Conservation (phyloP, 1,140 invertebrate species). For the Aphaenogaster rudis region DNA sequence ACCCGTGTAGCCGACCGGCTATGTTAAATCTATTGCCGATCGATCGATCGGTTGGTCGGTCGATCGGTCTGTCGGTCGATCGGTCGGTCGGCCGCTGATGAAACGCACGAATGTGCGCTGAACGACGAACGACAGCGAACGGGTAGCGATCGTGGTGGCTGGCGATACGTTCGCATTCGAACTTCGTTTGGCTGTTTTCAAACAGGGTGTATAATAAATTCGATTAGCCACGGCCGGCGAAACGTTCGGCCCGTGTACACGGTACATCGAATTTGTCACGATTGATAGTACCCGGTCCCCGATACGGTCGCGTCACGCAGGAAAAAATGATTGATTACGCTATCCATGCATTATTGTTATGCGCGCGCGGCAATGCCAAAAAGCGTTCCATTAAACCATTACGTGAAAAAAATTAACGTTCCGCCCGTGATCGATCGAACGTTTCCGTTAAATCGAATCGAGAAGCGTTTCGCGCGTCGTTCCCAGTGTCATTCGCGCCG, state of each 20-base stretch:
- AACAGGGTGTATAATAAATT: constrained; percentile 77
- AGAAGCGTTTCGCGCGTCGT: constrained; percentile 49
- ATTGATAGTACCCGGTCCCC: constrained; percentile 68
- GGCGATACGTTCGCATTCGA: constrained; percentile 4
- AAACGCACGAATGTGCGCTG: background rate
- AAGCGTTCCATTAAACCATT: constrained; percentile 72
- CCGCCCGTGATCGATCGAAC: constrained; percentile 25
- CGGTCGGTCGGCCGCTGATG: constrained; percentile 13
- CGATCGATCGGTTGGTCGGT: constrained; percentile 21
- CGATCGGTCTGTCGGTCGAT: background rate
- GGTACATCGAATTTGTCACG: constrained; percentile 75
- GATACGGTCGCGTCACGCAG: constrained; percentile 69
- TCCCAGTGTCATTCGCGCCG: constrained; percentile 14
- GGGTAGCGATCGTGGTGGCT: constrained; percentile 25
- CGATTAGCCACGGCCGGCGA: constrained; percentile 70
- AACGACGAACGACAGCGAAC: constrained; percentile 15
- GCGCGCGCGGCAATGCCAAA: constrained; percentile 42
- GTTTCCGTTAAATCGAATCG: constrained; percentile 58
- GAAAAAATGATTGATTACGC: constrained; percentile 75
- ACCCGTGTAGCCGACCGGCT: constrained; percentile 38
- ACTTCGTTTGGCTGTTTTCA: constrained; percentile 69
- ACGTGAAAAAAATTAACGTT: constrained; percentile 70
- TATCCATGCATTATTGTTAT: constrained; percentile 74
- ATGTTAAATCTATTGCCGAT: constrained; percentile 29
- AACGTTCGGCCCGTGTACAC: constrained; percentile 63